Base-by-base conservation (phyloP, 1,140 invertebrate genomes). In the Stenopsyche tienmushanensis region DNA sequence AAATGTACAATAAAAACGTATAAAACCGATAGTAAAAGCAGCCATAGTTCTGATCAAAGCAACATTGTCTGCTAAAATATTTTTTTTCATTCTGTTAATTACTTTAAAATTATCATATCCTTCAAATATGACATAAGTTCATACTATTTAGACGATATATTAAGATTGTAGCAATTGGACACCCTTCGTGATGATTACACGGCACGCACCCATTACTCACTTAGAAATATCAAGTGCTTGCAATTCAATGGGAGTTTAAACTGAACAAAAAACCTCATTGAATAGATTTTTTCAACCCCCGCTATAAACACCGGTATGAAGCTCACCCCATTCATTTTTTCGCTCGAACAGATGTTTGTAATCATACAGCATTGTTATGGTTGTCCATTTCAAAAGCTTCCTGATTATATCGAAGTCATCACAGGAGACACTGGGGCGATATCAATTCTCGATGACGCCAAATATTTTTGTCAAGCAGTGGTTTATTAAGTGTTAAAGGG, bases 281-380 rank as follows among this genome's bases (percentile, higher is more conserved):
- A 62, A 34, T 62, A 21, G 29, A 50, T 41, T 62, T 62, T 34
- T 50, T 29, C 18, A 23, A 18, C 60, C 60, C 45, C 60, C 26
- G 15, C n/a, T 52, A 25, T 62, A 62, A 64, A 41, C 34, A 55
- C 17, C 17, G 39, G 17, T 10, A 53, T 23, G 24, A 64, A 39
- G 18, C 5, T 42, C 41, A 34, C 57, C 57, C 57, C 44, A 47
- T 29, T 15, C 41, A 47, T 20, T 58, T 26, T 42, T 58, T 23
- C 55, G 55, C 39, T 44, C 15, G 57, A 67, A 67, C 66, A 67
- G 66, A 67, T 67, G 66, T 67, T 55, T 67, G 50, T 64, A 67
- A 67, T 67, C 66, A 67, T 64, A 44, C 18, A 20, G 42, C 21
- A 67, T 67, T 67, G 66, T 67, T 67, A 18, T 10, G 42, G 42